Conservation (phyloP, 2,797 vertebrate genomes). For the Crenichthys baileyi region DNA sequence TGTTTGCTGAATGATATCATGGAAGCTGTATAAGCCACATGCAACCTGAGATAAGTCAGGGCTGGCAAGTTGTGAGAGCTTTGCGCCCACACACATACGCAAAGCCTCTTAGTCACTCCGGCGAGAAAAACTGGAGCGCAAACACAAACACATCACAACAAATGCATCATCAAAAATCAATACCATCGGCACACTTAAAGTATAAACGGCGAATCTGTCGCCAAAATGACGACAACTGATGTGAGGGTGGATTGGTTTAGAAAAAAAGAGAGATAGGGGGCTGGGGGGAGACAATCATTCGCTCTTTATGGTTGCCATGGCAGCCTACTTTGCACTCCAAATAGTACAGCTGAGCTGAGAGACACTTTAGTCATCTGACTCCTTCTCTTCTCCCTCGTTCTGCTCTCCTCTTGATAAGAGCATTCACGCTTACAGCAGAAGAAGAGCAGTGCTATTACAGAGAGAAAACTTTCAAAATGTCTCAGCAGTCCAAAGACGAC, state of each 20-base stretch:
- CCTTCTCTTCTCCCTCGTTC: slow-evolving; percentile 49
- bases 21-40: slow-evolving; percentile 47
- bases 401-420: slow-evolving; percentile 47
- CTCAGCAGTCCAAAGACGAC: not conserved
- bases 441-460: slow-evolving; percentile 14
- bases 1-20: slow-evolving; percentile 43
- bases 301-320: slow-evolving; percentile 81
- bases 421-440: slow-evolving; percentile 40
- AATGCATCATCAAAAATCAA: slow-evolving; percentile 35
- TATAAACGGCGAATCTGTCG: not conserved
- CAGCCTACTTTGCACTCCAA: slow-evolving; percentile 74
- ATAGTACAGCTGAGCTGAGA: slow-evolving; percentile 74
- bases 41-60: slow-evolving; percentile 66
- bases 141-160: slow-evolving; percentile 51
- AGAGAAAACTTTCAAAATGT: slow-evolving; percentile 48
- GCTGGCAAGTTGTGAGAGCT: slow-evolving; percentile 59
- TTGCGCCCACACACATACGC: slow-evolving; percentile 65
- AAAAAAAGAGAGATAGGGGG: slow-evolving; percentile 40
- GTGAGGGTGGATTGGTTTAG: slow-evolving; percentile 46
- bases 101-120: slow-evolving; percentile 68
- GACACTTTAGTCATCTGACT: slow-evolving; percentile 73
- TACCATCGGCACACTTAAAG: slow-evolving; percentile 13
- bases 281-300: slow-evolving; percentile 44
- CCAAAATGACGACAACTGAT: slow-evolving; percentile 38
- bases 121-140: slow-evolving; percentile 47